Evolutionary conservation across 2,113 vertebrate genomes (phyloP), one percentile per base, ranked within the genome.

Genomic region (Peromyscus maniculatus): DNA sequence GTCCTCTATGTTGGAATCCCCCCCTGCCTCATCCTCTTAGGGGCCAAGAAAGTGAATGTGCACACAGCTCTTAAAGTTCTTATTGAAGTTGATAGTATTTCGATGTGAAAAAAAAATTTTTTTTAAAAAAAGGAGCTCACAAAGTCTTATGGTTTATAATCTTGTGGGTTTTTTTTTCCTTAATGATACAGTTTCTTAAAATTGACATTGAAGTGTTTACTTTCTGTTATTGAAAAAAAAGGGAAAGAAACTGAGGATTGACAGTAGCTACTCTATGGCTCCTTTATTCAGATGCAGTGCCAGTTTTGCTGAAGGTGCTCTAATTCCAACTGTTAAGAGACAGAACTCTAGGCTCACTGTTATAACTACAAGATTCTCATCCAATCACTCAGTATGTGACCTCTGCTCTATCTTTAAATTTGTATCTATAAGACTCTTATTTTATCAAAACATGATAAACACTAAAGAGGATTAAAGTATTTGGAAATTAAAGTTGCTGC

Each of bases 401-500:
- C 88, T 9, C 21, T 12, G 88, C 19, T 77, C 71, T 72, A 36
- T 57, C 62, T 89, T 87, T 91, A 78, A 87, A 74, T 75, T 71
- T 95, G 49, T 10, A 79, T 39, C 80, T 88, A n/a, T 4, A 80
- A 91, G 46, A 43, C 22, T 94, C 39, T 94, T 87, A 64, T 22
- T 79, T 87, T 28, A 95, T 28, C 57, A 77, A 94, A 94, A 83
- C 31, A 46, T 67, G 1, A 7, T 83, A 10, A 96, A 83, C 75
- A n/a, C 21, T 93, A 89, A 91, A 46, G 39, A 93, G 33, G 2
- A 91, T 94, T 96, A 95, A 96, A 95, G 75, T 93, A 57, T 95
- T 96, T 97, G 59, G 49, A 59, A 91, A 93, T 94, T 90, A 94
- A 82, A 96, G 33, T 89, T 91, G 57, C 43, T 97, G 52, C 49